Evolutionary conservation across 2,888 invertebrate genomes (phyloP).

Genomic region (Cyaniris semiargus): DNA sequence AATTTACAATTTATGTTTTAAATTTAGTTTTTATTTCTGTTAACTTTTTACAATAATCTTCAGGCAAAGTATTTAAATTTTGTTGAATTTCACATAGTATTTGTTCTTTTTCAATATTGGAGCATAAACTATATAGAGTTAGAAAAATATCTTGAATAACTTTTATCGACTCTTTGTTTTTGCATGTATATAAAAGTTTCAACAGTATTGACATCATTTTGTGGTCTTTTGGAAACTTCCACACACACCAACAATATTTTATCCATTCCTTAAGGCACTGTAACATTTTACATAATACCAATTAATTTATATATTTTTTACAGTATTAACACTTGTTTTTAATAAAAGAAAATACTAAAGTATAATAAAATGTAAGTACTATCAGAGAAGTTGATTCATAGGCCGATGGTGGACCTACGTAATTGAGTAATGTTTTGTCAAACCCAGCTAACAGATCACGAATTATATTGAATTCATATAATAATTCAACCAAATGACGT

Average conservation of each 20-base stretch:
- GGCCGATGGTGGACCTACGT: too few species aligned
- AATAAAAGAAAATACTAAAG: too few species aligned
- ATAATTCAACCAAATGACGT: too few species aligned
- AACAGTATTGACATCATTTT: conserved; percentile 59
- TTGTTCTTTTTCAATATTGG: conserved; percentile 51
- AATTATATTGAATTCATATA: too few species aligned
- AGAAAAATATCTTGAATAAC: conserved; percentile 55
- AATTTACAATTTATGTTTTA: background rate
- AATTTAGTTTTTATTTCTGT: conserved; percentile 1
- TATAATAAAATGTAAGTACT: too few species aligned
- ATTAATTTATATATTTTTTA: background rate
- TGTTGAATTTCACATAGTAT: conserved; percentile 41
- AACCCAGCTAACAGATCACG: too few species aligned
- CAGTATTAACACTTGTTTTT: too few species aligned
- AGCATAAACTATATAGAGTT: conserved; percentile 55
- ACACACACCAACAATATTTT: conserved; percentile 65
- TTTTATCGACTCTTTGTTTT: conserved; percentile 48
- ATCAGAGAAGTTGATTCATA: too few species aligned
- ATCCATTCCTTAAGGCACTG: conserved; percentile 67
- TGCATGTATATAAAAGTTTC: conserved; percentile 58
- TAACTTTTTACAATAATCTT: conserved; percentile 23
- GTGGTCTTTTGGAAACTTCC: conserved; percentile 56
- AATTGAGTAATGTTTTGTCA: too few species aligned
- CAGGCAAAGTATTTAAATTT: background rate
- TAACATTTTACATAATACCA: conserved; percentile 42